These are phyloP conservation scores for Pseudomyrmex gracilis DNA, from an alignment of 1,140 invertebrate genomes.

Conservation along the genomic window DNA sequence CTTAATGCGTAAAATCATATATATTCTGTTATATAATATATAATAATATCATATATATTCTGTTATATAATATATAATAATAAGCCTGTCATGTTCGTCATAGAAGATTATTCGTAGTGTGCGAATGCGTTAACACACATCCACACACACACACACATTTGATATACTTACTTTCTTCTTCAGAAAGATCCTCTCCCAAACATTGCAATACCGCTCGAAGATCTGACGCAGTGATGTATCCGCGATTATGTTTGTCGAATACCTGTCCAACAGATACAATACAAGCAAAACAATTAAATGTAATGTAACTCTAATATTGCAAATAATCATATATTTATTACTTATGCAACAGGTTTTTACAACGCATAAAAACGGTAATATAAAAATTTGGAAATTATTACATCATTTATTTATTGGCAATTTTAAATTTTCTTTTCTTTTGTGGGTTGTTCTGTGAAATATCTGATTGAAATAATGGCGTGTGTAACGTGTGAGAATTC, in stretches of 20 bases:
- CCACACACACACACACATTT: too few species aligned
- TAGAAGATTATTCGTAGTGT: neutral
- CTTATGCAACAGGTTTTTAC: neutral
- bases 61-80: neutral
- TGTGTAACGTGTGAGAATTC: neutral
- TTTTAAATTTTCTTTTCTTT: neutral
- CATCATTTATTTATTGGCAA: neutral
- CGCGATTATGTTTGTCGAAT: slow-evolving; percentile 94
- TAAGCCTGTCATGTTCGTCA: slow-evolving; percentile 16
- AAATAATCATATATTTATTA: neutral
- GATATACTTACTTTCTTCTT: slow-evolving; percentile 92
- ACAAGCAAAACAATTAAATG: slow-evolving; percentile 17
- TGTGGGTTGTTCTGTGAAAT: neutral
- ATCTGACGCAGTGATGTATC: slow-evolving; percentile 94
- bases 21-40: too few species aligned
- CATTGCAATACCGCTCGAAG: slow-evolving; percentile 93
- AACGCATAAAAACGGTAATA: too few species aligned
- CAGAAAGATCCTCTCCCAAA: slow-evolving; percentile 93
- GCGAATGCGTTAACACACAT: slow-evolving; percentile 18
- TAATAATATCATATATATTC: too few species aligned
- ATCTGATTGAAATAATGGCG: neutral
- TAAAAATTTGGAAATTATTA: neutral
- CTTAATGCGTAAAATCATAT: too few species aligned
- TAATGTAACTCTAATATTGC: neutral
- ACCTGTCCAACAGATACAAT: slow-evolving; percentile 81